Conservation (phyloP, 2,797 vertebrate species). For the Benthosema pterotum region DNA sequence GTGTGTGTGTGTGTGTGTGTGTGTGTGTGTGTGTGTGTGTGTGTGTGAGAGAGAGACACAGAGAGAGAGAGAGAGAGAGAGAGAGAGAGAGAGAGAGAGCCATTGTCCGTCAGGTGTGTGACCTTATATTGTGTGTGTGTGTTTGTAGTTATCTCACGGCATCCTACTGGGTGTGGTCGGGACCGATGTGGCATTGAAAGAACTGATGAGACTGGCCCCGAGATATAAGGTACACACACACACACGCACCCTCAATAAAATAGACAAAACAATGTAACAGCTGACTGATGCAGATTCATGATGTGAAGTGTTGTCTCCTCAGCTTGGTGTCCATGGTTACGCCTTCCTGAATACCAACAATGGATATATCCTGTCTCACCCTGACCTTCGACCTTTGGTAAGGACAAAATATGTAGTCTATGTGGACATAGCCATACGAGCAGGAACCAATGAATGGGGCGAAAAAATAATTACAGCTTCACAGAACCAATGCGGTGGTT, state of each 20-base stretch:
- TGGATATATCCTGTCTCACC: constrained; percentile 95
- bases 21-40: neutral
- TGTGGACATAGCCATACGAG: too few species aligned
- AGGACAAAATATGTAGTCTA: neutral
- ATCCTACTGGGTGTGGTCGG: constrained; percentile 95
- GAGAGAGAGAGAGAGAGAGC: too few species aligned
- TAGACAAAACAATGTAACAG: too few species aligned
- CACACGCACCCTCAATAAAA: neutral
- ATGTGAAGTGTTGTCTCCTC: constrained; percentile 29
- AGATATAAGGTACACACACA: constrained; percentile 88
- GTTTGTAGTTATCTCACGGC: constrained; percentile 87
- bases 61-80: too few species aligned
- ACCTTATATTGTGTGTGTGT: constrained; percentile 11
- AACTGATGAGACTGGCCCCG: constrained; percentile 91
- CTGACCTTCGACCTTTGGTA: constrained; percentile 94
- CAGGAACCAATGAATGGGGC: too few species aligned
- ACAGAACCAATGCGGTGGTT: too few species aligned
- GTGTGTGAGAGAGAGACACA: too few species aligned
- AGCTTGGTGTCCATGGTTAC: constrained; percentile 95
- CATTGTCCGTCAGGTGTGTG: too few species aligned
- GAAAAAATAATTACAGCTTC: too few species aligned
- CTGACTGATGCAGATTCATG: neutral
- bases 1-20: constrained; percentile 11
- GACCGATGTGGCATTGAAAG: constrained; percentile 91
- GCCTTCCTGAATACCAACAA: constrained; percentile 96